A percentile compares a stretch with the other conserved stretches of the same genome.
Conservation (phyloP, 2,888 invertebrate species). For the Zootermopsis nevadensis region DNA sequence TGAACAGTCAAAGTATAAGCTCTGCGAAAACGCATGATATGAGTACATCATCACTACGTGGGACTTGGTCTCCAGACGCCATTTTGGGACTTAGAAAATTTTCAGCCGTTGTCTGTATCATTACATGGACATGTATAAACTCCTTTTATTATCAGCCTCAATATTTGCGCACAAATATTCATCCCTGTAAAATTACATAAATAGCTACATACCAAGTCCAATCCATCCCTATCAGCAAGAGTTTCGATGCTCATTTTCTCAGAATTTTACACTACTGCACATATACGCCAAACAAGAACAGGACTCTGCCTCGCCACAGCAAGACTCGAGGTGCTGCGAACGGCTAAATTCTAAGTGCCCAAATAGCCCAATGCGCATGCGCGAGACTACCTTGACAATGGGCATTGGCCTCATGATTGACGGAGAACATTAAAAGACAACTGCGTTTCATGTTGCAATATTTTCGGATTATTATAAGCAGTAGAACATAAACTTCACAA, state of each 20-base stretch:
- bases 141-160: not conserved
- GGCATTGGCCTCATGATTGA: constrained; percentile 47
- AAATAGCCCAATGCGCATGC: constrained; percentile 72
- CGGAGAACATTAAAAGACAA: not conserved
- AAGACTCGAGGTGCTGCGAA: constrained; percentile 38
- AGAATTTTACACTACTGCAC: not conserved
- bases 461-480: no score
- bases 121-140: constrained; percentile 30
- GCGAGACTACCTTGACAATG: constrained; percentile 57
- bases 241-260: constrained; percentile 75
- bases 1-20: not conserved
- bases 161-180: constrained; percentile 41
- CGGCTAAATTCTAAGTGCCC: constrained; percentile 68
- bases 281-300: constrained; percentile 51
- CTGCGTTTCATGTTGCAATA: no score
- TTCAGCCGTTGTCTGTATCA: constrained; percentile 58
- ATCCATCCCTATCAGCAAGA: constrained; percentile 65
- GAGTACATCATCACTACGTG: constrained; percentile 56
- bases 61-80: constrained; percentile 83
- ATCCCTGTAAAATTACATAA: not conserved
- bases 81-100: constrained; percentile 87
- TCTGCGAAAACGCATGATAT: not conserved
- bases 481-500: no score
- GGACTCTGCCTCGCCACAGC: constrained; percentile 56
- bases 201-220: constrained; percentile 63